Conservation (phyloP, 2,797 vertebrate genomes). For the Halcyon chelicuti region DNA sequence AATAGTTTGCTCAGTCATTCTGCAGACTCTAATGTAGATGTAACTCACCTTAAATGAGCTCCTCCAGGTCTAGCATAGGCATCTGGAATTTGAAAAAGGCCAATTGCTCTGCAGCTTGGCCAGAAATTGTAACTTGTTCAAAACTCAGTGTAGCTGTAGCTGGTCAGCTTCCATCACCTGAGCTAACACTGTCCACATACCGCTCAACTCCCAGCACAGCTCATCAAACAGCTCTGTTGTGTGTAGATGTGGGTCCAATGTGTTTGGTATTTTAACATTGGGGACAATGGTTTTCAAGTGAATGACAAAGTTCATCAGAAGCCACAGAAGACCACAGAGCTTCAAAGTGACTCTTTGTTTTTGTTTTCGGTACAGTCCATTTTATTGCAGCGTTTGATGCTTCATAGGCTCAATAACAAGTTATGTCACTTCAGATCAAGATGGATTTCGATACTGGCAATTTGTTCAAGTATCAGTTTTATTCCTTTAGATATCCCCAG, state of each 20-base stretch:
- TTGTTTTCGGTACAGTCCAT: not conserved
- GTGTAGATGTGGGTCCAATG: not conserved
- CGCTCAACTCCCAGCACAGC: not conserved
- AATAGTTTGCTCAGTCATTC: not conserved
- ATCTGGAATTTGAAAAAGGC: not conserved
- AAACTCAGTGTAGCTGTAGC: not conserved
- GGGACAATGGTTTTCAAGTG: fast-evolving
- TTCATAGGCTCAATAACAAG: not conserved
- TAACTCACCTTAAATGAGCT: not conserved
- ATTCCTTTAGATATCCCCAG: not conserved
- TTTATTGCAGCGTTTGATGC: not conserved
- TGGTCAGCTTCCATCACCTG: not conserved
- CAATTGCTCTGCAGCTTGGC: not conserved
- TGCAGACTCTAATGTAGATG: not conserved
- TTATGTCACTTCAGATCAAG: not conserved
- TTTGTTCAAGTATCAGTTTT: not conserved
- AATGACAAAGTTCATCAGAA: not conserved
- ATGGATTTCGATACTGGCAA: not conserved
- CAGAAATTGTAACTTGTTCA: not conserved
- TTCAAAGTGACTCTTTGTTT: not conserved
- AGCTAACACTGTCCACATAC: not conserved
- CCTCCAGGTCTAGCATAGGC: not conserved
- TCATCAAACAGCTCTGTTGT: not conserved
- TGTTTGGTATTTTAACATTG: not conserved
- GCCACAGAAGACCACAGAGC: not conserved